Evolutionary conservation across 2,113 vertebrate species (phyloP), one percentile per base, ranked within the genome.

Genomic region (Gadus macrocephalus): DNA sequence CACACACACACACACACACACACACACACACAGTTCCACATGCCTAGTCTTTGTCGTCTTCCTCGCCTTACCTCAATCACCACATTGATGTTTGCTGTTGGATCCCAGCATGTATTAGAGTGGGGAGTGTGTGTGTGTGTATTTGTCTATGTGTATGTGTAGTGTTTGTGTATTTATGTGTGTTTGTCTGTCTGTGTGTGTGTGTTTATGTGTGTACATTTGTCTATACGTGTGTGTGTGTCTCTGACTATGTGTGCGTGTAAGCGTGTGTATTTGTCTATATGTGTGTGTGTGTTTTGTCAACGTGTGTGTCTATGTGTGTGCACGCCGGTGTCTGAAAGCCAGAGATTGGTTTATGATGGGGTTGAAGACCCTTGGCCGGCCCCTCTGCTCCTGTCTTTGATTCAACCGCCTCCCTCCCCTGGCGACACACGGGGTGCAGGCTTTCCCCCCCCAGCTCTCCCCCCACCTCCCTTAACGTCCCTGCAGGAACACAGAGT

Each of bases 301-400:
- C 22, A 11, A 15, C 15, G 49, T 53, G 49, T 15, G 53, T 56
- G 53, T 56, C 9, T 56, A 14, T 58, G 55, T 58, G 67, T 61
- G 69, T 53, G 70, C 59, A 58, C 75, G 56, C 62, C 35, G 5
- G 60, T 62, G 60, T 62, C 17, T 62, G 60, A 19, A n/a, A 17
- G 55, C 17, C 55, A 58, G 55, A 58, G 55, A 58, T 58, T 58
- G 55, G 55, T 58, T 58, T 58, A 58, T 58, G 55, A 58, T 58
- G 55, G 55, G 55, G 55, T 58, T 58, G 55, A 58, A 58, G 55
- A 58, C 15, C 55, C 17, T 58, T 9, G 55, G 9, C 55, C 9
- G 55, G 9, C 55, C 55, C 55, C 55, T 58, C 15, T 17, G 55
- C 55, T 58, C 55, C 16, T 3, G 15, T 58, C 55, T 58, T 17